These are phyloP conservation scores for Eumeta japonica DNA, from an alignment of 1,140 invertebrate species.

Conservation along the genomic window DNA sequence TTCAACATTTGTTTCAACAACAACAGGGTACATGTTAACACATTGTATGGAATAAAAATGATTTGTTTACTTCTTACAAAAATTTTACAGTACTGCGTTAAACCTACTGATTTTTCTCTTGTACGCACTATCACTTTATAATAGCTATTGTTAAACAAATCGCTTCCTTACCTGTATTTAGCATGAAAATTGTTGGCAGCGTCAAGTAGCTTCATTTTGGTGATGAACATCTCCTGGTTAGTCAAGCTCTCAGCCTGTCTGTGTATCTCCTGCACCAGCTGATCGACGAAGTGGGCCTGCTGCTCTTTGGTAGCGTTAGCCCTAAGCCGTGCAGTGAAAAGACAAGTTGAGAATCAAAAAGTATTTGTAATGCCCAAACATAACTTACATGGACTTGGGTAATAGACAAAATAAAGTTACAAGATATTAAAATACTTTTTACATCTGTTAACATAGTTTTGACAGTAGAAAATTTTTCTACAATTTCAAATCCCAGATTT, in stretches of 20 bases:
- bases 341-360: no score
- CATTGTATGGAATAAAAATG: neutral
- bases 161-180: conserved; percentile 61
- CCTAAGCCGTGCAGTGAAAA: no score
- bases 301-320: conserved; percentile 66
- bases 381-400: neutral
- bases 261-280: conserved; percentile 77
- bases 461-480: no score
- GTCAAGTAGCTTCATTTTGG: conserved; percentile 77
- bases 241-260: conserved; percentile 67
- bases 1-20: no score
- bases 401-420: neutral
- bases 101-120: no score
- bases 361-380: conserved; percentile 58
- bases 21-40: conserved; percentile 4
- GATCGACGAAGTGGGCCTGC: conserved; percentile 64
- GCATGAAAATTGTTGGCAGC: conserved; percentile 73
- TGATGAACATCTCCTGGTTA: conserved; percentile 74
- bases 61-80: no score
- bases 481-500: no score
- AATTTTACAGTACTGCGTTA: no score
- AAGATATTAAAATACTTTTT: no score
- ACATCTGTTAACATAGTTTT: no score
- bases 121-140: no score
- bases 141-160: neutral